phyloP scores from a whole-genome alignment of 2,888 invertebrate species.

The Oscheius sp. region DNA sequence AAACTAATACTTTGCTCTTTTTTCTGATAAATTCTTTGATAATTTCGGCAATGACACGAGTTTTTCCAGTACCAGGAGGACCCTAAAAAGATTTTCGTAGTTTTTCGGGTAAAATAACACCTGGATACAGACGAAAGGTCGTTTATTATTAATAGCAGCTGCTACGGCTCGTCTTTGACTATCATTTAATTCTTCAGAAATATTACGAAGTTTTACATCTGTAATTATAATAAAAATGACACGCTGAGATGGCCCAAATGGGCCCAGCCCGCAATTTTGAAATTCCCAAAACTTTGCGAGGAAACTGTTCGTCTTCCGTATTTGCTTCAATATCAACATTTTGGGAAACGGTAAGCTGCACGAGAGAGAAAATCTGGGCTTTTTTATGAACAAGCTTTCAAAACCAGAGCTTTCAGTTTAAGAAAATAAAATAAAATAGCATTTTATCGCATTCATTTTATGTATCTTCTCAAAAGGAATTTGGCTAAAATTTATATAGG shows the following conservation, averaged over 20 bases:
- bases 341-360: not conserved
- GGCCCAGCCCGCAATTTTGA: no score
- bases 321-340: not conserved
- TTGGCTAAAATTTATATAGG: no score
- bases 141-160: constrained; percentile 46
- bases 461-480: no score
- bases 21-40: constrained; percentile 38
- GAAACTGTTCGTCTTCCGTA: no score
- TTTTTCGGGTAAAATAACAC: constrained; percentile 53
- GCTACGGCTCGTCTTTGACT: constrained; percentile 48
- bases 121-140: constrained; percentile 51
- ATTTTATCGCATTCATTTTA: no score
- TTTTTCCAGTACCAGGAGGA: constrained; percentile 64
- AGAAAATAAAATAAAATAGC: no score
- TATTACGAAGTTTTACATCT: constrained; percentile 5
- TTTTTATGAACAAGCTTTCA: no score
- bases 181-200: constrained; percentile 37
- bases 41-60: constrained; percentile 56
- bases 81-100: constrained; percentile 58
- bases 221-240: not conserved
- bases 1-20: constrained; percentile 52
- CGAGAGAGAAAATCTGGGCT: no score
- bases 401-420: no score
- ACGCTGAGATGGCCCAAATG: no score
- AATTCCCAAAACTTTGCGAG: no score